Evolutionary conservation across 2,113 vertebrate species (phyloP), one percentile per base, ranked within the genome.

Genomic region (Atrichornis clamosus): DNA sequence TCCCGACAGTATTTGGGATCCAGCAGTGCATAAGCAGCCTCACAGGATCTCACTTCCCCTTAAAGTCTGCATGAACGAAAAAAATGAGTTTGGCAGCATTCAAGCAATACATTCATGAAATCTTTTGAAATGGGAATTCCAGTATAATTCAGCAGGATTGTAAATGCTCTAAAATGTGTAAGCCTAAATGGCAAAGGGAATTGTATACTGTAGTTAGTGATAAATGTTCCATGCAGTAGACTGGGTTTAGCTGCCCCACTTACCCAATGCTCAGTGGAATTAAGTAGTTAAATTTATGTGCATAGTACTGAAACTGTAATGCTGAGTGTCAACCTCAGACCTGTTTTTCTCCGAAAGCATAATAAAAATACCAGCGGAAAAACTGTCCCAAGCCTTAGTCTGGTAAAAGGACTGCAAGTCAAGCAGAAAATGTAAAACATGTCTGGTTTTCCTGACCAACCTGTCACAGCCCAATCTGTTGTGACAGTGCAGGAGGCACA

Each of bases 61-160:
- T 69, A 30, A 90, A 90, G 39, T 46, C 73, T 60, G 24, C 28
- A 53, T 67, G 46, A 88, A 69, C 1, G 1, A 52, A 55, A 76
- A 58, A 69, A 88, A 90, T 10, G 0, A 21, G 22, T 49, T 92
- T 96, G 91, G 90, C 93, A 94, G 55, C 46, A 52, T 72, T 92
- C 52, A 56, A 88, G 72, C 55, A 80, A 63, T 70, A 33, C 52
- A 59, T 94, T 95, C 13, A 49, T 59, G 74, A 88, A 94, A 64
- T 58, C 55, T 35, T 96, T 95, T 94, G 93, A 92, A 95, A 83
- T 83, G 86, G 70, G 94, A 96, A 95, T 94, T 93, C 55, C 67
- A 64, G 47, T 67, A 90, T 93, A 94, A 96, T 87, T 93, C 94
- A 90, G 84, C 46, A 39, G n/a, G 59, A 91, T 92, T 92, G 69